Base-by-base conservation (phyloP, 2,888 invertebrate genomes). In the Apodemia duryi region DNA sequence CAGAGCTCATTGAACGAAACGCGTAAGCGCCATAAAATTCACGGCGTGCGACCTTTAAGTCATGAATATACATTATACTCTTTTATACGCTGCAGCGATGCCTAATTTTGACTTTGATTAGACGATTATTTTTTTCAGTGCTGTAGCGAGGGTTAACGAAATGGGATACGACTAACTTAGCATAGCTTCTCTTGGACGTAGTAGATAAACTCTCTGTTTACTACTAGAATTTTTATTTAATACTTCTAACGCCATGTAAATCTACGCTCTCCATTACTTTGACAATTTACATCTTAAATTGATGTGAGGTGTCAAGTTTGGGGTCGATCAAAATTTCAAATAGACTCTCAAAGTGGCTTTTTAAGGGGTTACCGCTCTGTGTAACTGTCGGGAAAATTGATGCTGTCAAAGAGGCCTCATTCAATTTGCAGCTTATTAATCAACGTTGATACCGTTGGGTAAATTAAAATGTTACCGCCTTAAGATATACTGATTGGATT, bases 241-340 rank as follows among this genome's bases (percentile, higher is more conserved):
- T 5, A 35, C 2, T 35, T 5, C 21, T 21, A 4, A 35, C 63
- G 38, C 28, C 85, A 88, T 89, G 80, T 88, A 80, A 84, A 46
- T 82, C 77, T 0, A 63, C 63, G 66, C 21, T 63, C 63, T 72
- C 69, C 62, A 51, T 76, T 79, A 74, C 86, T 91, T 90, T 89
- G 91, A 89, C 90, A 91, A 91, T 91, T 91, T 91, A 88, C 91
- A 91, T 91, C 80, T 84, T 80, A 87, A 91, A 90, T 90, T 84
- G 88, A 88, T 84, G 83, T 73, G 83, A 84, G 87, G 87, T 91
- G 88, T 88, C 90, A 90, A 88, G 88, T 84, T 72, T 69, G 80
- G 86, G 84, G 85, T 87, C 85, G 86, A 89, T 91, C 86, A 88
- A 90, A 91, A 88, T 88, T 90, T 85, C 85, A 89, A 91, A 91